These are phyloP conservation scores for Cephus cinctus DNA, from an alignment of 1,140 invertebrate species.

Conservation along the genomic window DNA sequence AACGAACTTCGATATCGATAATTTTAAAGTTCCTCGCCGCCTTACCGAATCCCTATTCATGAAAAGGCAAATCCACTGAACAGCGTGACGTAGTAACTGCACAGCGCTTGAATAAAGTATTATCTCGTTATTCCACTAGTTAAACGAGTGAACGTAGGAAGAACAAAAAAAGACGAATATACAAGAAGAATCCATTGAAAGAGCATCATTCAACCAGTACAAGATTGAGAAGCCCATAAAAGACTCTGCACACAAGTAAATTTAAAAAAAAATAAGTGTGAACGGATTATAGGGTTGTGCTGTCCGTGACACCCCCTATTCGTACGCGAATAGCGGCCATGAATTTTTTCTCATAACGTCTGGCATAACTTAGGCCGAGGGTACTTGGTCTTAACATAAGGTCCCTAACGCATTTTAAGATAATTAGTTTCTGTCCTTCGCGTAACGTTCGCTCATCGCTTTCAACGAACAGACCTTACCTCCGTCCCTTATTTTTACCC, in stretches of 20 bases:
- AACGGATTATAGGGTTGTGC: slow-evolving; percentile 27
- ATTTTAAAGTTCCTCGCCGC: too few relatives aligned
- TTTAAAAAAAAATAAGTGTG: slow-evolving; percentile 22
- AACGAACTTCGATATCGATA: too few relatives aligned
- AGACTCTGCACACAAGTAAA: too few relatives aligned
- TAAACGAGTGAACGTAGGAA: slow-evolving; percentile 5
- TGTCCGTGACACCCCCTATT: slow-evolving; percentile 26
- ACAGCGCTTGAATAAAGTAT: too few relatives aligned
- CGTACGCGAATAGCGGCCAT: not conserved
- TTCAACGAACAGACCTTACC: not conserved
- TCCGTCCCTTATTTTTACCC: not conserved
- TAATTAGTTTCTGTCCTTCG: slow-evolving; percentile 2
- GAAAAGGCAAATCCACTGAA: too few relatives aligned
- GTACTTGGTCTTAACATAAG: not conserved
- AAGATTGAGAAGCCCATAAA: slow-evolving; percentile 5
- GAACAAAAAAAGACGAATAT: not conserved
- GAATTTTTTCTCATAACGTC: slow-evolving; percentile 7
- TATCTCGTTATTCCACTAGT: too few relatives aligned
- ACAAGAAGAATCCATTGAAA: slow-evolving; percentile 1
- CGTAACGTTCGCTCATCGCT: not conserved
- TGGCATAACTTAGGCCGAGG: slow-evolving; percentile 1
- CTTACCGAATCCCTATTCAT: too few relatives aligned
- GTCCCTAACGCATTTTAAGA: slow-evolving; percentile 1
- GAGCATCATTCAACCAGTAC: slow-evolving; percentile 2
- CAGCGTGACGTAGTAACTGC: too few relatives aligned